Base-by-base conservation (phyloP, 2,888 invertebrate genomes). In the Clistopyga incitator region DNA sequence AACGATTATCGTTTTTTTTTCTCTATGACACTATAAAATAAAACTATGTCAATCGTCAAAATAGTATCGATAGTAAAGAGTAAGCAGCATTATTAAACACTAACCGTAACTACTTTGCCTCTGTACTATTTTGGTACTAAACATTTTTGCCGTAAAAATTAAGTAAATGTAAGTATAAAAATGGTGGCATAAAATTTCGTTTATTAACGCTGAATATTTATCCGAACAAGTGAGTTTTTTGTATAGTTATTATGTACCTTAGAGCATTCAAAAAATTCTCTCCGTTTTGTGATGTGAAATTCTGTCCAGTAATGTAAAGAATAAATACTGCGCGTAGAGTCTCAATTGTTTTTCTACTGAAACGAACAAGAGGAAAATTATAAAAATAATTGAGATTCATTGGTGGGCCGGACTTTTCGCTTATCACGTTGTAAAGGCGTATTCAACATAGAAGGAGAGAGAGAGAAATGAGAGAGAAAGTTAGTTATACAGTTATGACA, bases 381-480 rank as follows among this genome's bases (percentile, higher is more conserved):
- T 13, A 78, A 70, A 72, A 65, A 38, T 50, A 47, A 61, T 29
- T 78, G 52, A 56, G 18, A n/a, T 56, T 42, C 45, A n/a, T 56
- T n/a, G n/a, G 25, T 54, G 25, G 71, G 8, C 56, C 59, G 71
- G 42, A 45, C 29, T 71, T 70, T 52, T 52, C 38, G 54, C 38
- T 54, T 45, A 42, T 71, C 56, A 45, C 71, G 15, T 25, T 56
- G 42, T 71, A 20, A 42, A 29, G 59, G 18, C 25, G 56, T 71
- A 25, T 45, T 71, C 45, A 71, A 71, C 56, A 71, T 45, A 54
- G 71, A 56, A 56, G 25, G 11, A 56, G 42, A 56, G 45, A 71
- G 23, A 42, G 10, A 71, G n/a, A 42, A 38, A 11, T 1, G 20
- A 34, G 52, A 54, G 54, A 71, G 34, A 54, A 6, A 54, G 15